Base-by-base conservation (phyloP, 2,113 vertebrate species). In the Platichthys flesus region DNA sequence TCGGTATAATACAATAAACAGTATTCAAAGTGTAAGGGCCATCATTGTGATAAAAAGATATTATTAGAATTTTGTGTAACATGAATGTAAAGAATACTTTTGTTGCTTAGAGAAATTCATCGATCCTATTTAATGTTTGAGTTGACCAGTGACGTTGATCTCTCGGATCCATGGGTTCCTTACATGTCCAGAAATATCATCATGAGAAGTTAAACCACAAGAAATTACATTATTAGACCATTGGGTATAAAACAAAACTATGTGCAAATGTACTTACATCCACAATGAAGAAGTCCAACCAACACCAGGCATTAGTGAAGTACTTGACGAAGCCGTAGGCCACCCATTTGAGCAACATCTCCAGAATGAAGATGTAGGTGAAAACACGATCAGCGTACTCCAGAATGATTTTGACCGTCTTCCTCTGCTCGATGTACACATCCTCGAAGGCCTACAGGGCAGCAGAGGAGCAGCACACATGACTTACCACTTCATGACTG, bases 301-400 rank as follows among this genome's bases (percentile, higher is more conserved):
- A 99, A 92, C 98, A 99, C 98, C 98, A 99, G 86, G 98, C 98
- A 0, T 99, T 99, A 12, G 98, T 99, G 95, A 99, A 99, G 94
- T 99, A 99, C 87, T 99, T 99, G 86, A 97, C 96, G 2, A 99
- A 99, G 40, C 98, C 98, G 0, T 99, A 99, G 28, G 98, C 98
- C 7, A 97, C 97, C 97, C 97, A 99, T 79, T 99, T 99, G 5
- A 99, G 95, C 92, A 99, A 56, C 98, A 99, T 99, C 93, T 99
- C 98, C 94, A 99, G 94, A 91, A 99, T 99, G 92, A 99, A 99
- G 83, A 99, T 99, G 78, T 99, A 99, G 9, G 98, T 99, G 92
- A 99, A 99, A 78, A 99, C 97, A 2, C 97, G 96, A 91, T 99
- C 98, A 0, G 98, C 97, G 0, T 99, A 99, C 21, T 98, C 97